Base-by-base conservation (phyloP, 1,140 invertebrate genomes). In the Homarus americanus region DNA sequence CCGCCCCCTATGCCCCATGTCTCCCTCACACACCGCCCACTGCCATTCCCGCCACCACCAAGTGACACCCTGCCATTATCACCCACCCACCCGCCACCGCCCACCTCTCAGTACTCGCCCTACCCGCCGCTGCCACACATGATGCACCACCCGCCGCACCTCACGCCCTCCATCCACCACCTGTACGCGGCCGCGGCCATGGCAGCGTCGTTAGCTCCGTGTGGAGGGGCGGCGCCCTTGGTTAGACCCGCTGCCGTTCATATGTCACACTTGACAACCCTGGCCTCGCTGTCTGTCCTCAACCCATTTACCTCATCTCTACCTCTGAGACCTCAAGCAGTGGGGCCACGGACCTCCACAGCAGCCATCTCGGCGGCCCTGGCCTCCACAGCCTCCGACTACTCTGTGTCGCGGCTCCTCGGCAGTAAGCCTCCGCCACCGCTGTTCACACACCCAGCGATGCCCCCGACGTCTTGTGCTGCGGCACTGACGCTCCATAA, bases 141-240 rank as follows among this genome's bases (percentile, higher is more conserved):
- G 79, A 41, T 82, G n/a, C 72, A 40, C 32, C 92, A 87, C 15
- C 92, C 82, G 28, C 86, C 78, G 34, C 89, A 40, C 38, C 69
- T 92, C 58, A 53, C 87, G 49, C 92, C 89, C 36, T 91, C 92
- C 34, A 75, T 91, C 34, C 92, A 91, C 28, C 92, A 92, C 44
- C 78, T 91, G n/a, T 91, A 91, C 73, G 87, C 79, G 9, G 88
- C 88, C 1, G 88, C 88, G 28, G 88, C 88, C 36, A 83, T 90
- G 88, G 88, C 88, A 20, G 88, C 88, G 41, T 83, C 88, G n/a
- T 73, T 89, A 15, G 63, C 78, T 41, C 87, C 87, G 69, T 49
- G 85, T 17, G 85, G 73, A 78, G 73, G 75, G 20, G 78, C 49
- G 82, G 72, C 40, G 87, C 87, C 49, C 69, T 80, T 88, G 87